Conservation (phyloP, 1,140 invertebrate species). For the Bombus polaris region DNA sequence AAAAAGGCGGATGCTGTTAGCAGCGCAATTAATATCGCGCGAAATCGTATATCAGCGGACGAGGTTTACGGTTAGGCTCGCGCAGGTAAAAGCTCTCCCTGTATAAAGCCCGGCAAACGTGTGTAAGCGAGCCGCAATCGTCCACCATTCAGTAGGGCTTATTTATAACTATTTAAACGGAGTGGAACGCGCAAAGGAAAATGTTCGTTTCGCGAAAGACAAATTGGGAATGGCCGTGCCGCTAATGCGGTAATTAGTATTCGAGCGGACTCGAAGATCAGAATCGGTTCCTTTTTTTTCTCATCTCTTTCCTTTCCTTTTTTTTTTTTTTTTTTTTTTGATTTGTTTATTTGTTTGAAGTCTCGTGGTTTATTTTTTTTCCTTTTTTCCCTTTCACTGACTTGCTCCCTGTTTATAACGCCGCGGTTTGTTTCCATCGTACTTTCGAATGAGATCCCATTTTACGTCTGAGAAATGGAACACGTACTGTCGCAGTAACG, state of each 20-base stretch:
- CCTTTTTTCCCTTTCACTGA: neutral
- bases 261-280: constrained; percentile 40
- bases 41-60: constrained; percentile 64
- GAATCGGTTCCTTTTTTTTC: constrained; percentile 17
- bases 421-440: neutral
- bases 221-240: constrained; percentile 45
- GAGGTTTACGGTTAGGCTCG: constrained; percentile 49
- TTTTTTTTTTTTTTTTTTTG: neutral
- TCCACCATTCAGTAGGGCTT: constrained; percentile 21
- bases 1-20: constrained; percentile 71
- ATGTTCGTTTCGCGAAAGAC: constrained; percentile 45
- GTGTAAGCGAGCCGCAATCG: neutral
- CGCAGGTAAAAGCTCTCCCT: constrained; percentile 29
- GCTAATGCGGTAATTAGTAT: constrained; percentile 54
- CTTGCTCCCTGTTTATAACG: neutral
- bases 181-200: constrained; percentile 51
- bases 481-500: too few species aligned
- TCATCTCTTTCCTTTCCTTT: too few species aligned
- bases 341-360: neutral
- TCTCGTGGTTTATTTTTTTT: neutral
- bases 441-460: neutral
- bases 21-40: constrained; percentile 69
- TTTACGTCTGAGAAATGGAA: neutral
- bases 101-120: neutral
- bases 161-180: constrained; percentile 57